Base-by-base conservation (phyloP, 2,888 invertebrate genomes). In the Danaus chrysippus region DNA sequence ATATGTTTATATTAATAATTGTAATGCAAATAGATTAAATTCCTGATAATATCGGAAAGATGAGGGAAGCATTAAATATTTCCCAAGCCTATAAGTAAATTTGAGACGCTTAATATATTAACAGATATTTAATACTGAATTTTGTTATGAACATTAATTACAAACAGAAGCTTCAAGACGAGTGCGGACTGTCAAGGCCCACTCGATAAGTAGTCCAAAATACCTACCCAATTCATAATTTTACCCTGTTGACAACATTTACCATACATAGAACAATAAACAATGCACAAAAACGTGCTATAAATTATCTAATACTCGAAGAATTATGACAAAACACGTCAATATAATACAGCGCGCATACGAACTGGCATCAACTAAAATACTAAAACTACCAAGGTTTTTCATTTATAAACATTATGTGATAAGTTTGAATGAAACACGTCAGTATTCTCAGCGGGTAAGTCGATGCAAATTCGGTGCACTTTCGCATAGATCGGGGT, bases 241-340 rank as follows among this genome's bases (percentile, higher is more conserved):
- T 87, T 90, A 90, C 90, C 90, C 90, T 90, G 90, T 89, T 84
- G 81, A 82, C 81, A 81, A 83, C 82, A 74, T 79, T 81, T 80
- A 79, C 75, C 78, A 81, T 81, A 79, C 78, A 82, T 76, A 81
- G 70, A 80, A 79, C 76, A 79, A 81, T 79, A 81, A 76, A 76
- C 73, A 76, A 73, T 70, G 85, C 87, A 87, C 87, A 76, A 86
- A 84, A 82, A 79, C 82, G 87, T 84, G 87, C 84, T 72, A 71
- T 75, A 75, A 72, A 74, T 71, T 71, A 72, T 70, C 73, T 74
- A 78, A 71, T 69, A 74, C 73, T 71, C 71, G 75, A 77, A 76
- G 74, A 72, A 70, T 71, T 74, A 77, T 78, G 76, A 77, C 74
- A 73, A 75, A 73, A 46, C 65, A 75, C 71, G 76, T 74, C 72